Evolutionary conservation across 2,888 invertebrate genomes (phyloP), one percentile per base, ranked within the genome.

Genomic region (Troides aeacus): DNA sequence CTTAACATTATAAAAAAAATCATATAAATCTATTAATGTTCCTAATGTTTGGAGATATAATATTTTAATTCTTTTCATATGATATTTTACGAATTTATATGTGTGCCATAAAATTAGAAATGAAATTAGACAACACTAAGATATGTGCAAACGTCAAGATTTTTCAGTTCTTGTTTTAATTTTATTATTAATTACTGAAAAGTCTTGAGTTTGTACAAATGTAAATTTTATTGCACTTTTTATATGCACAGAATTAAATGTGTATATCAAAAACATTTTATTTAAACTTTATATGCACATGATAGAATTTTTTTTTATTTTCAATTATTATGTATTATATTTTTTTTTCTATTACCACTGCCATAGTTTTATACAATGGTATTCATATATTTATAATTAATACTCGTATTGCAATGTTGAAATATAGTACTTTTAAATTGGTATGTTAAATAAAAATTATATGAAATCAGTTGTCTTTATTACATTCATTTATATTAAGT

Each of bases 31-130:
- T 50, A 2, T 50, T 18, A 50, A 24, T 57, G 64, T 69, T 64
- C 64, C 60, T 59, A 59, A 50, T 66, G 66, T 36, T 58, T 7
- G 58, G 23, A 62, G 62, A 46, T 71, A n/a, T n/a, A n/a, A n/a
- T n/a, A 68, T 69, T 71, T 73, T 39, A 68, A 69, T 57, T 42
- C 68, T 71, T 70, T 64, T 65, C 59, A 66, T 71, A 59, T 60
- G 66, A 72, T 69, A 69, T 72, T 71, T 70, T 65, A 72, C 68
- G 77, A 80, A 76, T 79, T 79, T 78, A 78, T 76, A 75, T 81
- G 74, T 75, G 83, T 84, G 84, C 84, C 84, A 84, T 84, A 80
- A 56, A 74, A 60, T 10, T 42, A 24, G 56, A 57, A 2, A 21
- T 46, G 64, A 64, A 24, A 36, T 36, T 10, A 5, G 59, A 53